Percentiles rank a stretch among this genome's conserved stretches.
Evolutionary conservation across 1,140 invertebrate species (phyloP).

Genomic region (Micrasema longulum): DNA sequence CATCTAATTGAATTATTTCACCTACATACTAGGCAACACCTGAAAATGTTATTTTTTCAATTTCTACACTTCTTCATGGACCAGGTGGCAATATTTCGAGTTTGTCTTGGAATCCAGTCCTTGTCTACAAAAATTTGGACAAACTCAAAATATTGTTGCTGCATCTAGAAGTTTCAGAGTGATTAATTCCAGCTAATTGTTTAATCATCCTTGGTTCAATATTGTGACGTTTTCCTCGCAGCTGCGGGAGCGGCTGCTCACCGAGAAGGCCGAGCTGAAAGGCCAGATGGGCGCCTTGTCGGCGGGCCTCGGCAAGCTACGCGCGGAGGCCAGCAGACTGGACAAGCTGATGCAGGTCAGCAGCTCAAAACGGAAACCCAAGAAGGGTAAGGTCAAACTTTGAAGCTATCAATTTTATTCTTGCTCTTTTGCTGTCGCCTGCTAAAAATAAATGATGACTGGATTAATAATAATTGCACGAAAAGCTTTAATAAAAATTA

Average conservation of each 20-base stretch:
- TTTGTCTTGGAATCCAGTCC: background rate
- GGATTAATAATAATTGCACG: too few relatives aligned
- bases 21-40: too few relatives aligned
- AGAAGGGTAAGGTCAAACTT: constrained; percentile 8
- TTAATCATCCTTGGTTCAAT: background rate
- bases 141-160: too few relatives aligned
- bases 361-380: constrained; percentile 23
- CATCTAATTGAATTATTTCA: too few relatives aligned
- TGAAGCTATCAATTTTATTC: too few relatives aligned
- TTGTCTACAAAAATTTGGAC: too few relatives aligned
- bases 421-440: too few relatives aligned
- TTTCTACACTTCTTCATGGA: too few relatives aligned
- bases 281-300: constrained; percentile 35
- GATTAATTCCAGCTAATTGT: background rate
- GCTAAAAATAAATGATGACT: too few relatives aligned
- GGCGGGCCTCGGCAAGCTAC: constrained; percentile 28
- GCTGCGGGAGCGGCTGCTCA: constrained; percentile 37
- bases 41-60: too few relatives aligned
- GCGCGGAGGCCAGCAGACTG: constrained; percentile 38
- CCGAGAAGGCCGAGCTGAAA: constrained; percentile 35
- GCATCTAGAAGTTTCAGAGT: too few relatives aligned
- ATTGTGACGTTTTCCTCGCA: background rate
- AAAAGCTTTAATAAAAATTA: too few relatives aligned
- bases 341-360: constrained; percentile 40
- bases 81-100: background rate